Evolutionary conservation across 2,113 vertebrate genomes (phyloP), one percentile per base, ranked within the genome.

Genomic region (Coregonus clupeaformis): DNA sequence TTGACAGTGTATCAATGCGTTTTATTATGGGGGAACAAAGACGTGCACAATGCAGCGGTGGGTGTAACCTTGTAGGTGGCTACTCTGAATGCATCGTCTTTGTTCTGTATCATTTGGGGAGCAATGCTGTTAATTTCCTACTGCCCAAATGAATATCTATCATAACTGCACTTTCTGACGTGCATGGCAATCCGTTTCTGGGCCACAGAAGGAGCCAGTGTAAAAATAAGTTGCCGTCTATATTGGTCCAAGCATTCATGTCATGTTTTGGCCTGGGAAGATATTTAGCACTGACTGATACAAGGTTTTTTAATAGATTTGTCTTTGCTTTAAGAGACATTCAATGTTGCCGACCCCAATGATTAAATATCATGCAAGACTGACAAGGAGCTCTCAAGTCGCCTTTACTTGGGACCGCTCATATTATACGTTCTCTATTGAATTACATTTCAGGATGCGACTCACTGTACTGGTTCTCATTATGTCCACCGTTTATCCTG

Each of bases 381-480:
- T 73, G 80, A 88, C 80, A 74, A 86, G 84, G 88, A 88, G 79
- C 86, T 77, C 77, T 5, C n/a, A 79, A 70, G 83, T 84, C 80
- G 84, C 74, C 82, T 77, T 87, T 80, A 82, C 79, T 84, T 80
- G 87, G 86, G 85, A 77, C 65, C 22, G 62, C 32, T 82, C 80
- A 82, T 87, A 84, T 87, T 73, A 87, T 84, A 85, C 82, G 82
- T 81, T 84, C 85, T 90, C 84, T 87, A 87, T 84, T 79, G 73
- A 71, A 87, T 85, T 86, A 84, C 86, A 88, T 67, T 30, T 83
- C 77, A 88, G 91, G 90, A 91, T 89, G 91, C 87, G 90, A 99
- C 97, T 98, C 94, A 98, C 97, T 98, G 96, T 99, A 95, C 91
- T 94, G 95, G 91, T 91, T 97, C 92, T 98, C 97, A 91, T 88